Percentiles rank a stretch among this genome's conserved stretches.
Evolutionary conservation across 2,888 invertebrate genomes (phyloP).

Genomic region (Eremobia ochroleuca): DNA sequence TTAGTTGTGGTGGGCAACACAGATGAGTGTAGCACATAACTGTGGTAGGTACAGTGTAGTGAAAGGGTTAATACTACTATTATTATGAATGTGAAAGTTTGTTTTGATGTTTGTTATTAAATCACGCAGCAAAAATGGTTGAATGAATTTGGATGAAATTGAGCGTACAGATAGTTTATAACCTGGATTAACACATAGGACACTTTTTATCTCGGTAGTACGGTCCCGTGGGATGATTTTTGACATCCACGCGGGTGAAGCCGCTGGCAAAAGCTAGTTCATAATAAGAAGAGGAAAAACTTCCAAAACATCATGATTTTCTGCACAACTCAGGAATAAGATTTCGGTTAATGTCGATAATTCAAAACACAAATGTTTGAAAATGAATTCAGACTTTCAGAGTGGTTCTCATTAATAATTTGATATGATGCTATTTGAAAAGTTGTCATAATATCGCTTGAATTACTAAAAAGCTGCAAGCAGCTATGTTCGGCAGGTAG

Average conservation of each 20-base stretch:
- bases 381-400: background rate
- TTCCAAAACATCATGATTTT: background rate
- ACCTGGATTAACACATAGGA: background rate
- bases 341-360: background rate
- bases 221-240: background rate
- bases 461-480: background rate
- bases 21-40: background rate
- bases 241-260: background rate
- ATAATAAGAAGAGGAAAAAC: background rate
- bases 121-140: background rate
- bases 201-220: background rate
- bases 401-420: background rate
- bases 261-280: background rate
- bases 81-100: background rate
- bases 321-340: background rate
- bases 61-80: background rate
- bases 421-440: background rate
- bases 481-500: background rate
- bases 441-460: background rate
- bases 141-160: background rate
- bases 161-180: background rate
- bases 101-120: background rate
- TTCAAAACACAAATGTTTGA: background rate
- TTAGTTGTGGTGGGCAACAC: conserved; percentile 6
- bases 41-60: background rate